These are phyloP conservation scores for Antennarius striatus DNA, from an alignment of 2,113 vertebrate species.

Conservation along the genomic window DNA sequence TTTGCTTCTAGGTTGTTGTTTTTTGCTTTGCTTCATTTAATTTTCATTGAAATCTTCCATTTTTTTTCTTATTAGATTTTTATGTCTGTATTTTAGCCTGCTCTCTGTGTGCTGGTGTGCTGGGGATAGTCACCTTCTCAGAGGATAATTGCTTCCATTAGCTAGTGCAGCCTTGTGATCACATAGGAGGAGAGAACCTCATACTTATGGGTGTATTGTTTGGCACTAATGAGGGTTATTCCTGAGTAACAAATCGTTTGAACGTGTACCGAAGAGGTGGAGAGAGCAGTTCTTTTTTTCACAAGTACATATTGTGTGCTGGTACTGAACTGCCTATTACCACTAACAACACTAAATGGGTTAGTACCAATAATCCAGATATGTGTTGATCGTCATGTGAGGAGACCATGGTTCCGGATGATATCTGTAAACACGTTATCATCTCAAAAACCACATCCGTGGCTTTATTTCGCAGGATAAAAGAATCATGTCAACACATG, in stretches of 20 bases:
- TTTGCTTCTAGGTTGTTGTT: too few species aligned
- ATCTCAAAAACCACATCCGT: conserved; percentile 22
- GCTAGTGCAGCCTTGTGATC: conserved; percentile 55
- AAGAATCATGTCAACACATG: too few species aligned
- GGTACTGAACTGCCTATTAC: conserved; percentile 23
- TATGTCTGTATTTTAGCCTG: conserved; percentile 44
- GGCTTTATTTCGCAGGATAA: too few species aligned
- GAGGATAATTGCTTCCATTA: conserved; percentile 67
- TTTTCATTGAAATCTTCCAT: not conserved
- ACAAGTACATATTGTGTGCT: conserved; percentile 15
- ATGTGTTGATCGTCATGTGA: not conserved
- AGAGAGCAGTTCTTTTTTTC: conserved; percentile 37
- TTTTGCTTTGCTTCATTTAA: conserved; percentile 8
- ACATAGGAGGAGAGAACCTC: conserved; percentile 42
- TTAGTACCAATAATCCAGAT: conserved; percentile 7
- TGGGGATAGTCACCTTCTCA: conserved; percentile 63
- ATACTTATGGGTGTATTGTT: conserved; percentile 56
- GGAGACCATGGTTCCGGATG: not conserved
- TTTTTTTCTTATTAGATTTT: conserved; percentile 21
- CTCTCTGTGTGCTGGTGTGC: conserved; percentile 44
- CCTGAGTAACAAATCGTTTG: conserved; percentile 35
- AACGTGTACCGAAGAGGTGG: conserved; percentile 41
- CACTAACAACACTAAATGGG: conserved; percentile 14
- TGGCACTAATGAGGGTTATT: conserved; percentile 66
- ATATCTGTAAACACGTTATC: conserved; percentile 17